Percentiles rank a stretch among this genome's conserved stretches.
phyloP scores from a whole-genome alignment of 2,888 invertebrate genomes.

The Carabus problematicus region DNA sequence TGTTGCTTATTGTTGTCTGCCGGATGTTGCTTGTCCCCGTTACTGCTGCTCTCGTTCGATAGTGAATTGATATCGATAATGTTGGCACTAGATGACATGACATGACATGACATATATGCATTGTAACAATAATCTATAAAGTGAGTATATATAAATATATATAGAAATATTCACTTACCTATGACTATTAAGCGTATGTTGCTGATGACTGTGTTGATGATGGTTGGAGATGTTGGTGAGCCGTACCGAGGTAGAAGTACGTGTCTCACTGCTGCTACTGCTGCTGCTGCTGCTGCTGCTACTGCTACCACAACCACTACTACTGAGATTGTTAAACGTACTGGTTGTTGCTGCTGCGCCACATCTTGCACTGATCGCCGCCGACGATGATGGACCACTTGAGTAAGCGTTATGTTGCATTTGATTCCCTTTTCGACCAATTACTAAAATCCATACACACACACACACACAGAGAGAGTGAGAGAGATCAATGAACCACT shows the following conservation, averaged over 20 bases:
- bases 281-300: no score
- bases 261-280: no score
- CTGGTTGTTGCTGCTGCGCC: constrained; percentile 45
- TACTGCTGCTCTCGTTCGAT: constrained; percentile 53
- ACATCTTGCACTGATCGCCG: constrained; percentile 47
- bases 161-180: constrained; percentile 57
- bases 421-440: constrained; percentile 54
- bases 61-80: constrained; percentile 57
- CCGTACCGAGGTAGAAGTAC: no score
- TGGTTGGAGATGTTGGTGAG: constrained; percentile 14
- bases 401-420: constrained; percentile 56
- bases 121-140: no score
- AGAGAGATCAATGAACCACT: no score
- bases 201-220: constrained; percentile 43
- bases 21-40: constrained; percentile 54
- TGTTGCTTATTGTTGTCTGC: constrained; percentile 57
- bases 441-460: constrained; percentile 20
- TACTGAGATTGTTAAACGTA: constrained; percentile 33
- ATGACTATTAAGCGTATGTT: constrained; percentile 67
- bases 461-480: no score
- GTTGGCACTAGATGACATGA: constrained; percentile 61
- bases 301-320: no score
- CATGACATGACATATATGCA: constrained; percentile 15
- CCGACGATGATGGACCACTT: constrained; percentile 51
- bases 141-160: constrained; percentile 12